Base-by-base conservation (phyloP, 2,797 vertebrate species). In the Xiphophorus birchmanni region DNA sequence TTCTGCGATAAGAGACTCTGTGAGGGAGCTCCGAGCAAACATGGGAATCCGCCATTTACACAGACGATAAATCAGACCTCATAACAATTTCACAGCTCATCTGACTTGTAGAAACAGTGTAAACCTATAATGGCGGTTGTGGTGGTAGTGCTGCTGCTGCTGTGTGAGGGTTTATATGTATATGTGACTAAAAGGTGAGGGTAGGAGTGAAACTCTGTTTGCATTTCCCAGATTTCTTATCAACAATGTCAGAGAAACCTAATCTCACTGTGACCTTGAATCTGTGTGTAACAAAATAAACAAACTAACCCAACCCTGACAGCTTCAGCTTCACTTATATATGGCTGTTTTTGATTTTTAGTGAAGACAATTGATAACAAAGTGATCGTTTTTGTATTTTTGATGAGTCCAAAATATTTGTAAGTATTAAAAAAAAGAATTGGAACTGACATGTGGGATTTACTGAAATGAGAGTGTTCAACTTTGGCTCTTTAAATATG, bases 201-300 rank as follows among this genome's bases (percentile, higher is more conserved):
- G 82, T 77, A 81, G 80, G 88, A 90, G 85, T 79, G 73, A 74
- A 75, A 80, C 75, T 67, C 48, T 90, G 89, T 95, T 95, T 93
- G 90, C 90, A 87, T 89, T 89, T 93, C 87, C 86, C 86, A 88
- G 80, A 87, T 81, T 83, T 89, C 90, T 94, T 93, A 94, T 95
- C 94, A 87, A 40, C 84, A 87, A 58, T 69, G 86, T 84, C 42
- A 83, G 82, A 56, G 86, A 92, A 92, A 93, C 83, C 78, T 84
- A 79, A 85, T 89, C 88, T 91, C 83, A 90, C 88, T 79, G 82
- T 92, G 86, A 93, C 89, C 89, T 86, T 90, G 71, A 89, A 78
- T 78, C 80, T 79, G 76, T 10, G 23, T 75, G 76, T 60, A 73
- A 79, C 48, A 15, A 72, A 54, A 12, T 32, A 60, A 60, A 80